Percentiles rank a stretch among this genome's conserved stretches.
Evolutionary conservation across 2,888 invertebrate species (phyloP).

Genomic region (Tachina lurida): DNA sequence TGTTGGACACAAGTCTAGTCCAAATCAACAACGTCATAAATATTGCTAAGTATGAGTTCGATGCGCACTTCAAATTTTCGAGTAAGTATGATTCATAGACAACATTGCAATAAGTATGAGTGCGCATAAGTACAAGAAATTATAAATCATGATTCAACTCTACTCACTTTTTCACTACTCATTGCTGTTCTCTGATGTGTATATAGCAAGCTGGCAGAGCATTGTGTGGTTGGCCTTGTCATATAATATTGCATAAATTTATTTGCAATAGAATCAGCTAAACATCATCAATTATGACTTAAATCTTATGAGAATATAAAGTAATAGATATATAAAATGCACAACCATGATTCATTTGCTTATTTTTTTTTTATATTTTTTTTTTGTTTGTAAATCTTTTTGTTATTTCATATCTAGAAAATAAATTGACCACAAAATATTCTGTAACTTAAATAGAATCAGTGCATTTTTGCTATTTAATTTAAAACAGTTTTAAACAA

Average conservation of each 20-base stretch:
- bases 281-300: background rate
- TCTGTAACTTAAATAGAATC: background rate
- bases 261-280: background rate
- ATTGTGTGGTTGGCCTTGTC: background rate
- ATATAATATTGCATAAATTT: background rate
- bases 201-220: background rate
- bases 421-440: conserved; percentile 6
- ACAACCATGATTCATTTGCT: conserved; percentile 6
- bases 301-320: background rate
- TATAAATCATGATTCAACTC: too few relatives aligned
- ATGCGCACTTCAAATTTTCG: too few relatives aligned
- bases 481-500: conserved; percentile 10
- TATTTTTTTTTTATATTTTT: background rate
- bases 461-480: background rate
- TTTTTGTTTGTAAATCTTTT: background rate
- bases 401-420: background rate
- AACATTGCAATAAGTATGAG: too few relatives aligned
- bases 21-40: too few relatives aligned
- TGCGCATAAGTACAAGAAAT: too few relatives aligned
- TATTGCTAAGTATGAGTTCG: too few relatives aligned
- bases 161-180: too few relatives aligned
- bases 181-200: too few relatives aligned
- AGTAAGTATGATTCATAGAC: too few relatives aligned
- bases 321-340: background rate
- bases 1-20: too few relatives aligned